Base-by-base conservation (phyloP, 2,113 vertebrate species). In the Chaetodon auriga region DNA sequence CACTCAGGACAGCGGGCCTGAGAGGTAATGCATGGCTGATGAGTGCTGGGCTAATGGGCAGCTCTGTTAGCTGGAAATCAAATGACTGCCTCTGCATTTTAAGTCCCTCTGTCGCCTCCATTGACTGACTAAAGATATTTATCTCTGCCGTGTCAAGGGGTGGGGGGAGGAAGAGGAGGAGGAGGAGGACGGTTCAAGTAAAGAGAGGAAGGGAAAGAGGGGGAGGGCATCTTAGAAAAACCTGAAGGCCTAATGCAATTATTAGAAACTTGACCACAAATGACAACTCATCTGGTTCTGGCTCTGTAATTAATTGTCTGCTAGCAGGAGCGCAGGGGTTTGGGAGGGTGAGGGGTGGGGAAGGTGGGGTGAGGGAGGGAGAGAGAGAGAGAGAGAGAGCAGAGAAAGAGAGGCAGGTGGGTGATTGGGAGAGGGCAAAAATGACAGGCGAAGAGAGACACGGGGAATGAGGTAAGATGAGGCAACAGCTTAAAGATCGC, bases 21-120 rank as follows among this genome's bases (percentile, higher is more conserved):
- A 87, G 74, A 81, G 90, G 85, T 92, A 94, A 93, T 95, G 94
- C 93, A 94, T 96, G 87, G 89, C 93, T 94, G 93, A 96, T 95
- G 93, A 95, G 94, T 87, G 85, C 92, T 65, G 83, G 87, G 88
- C 92, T 95, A 95, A 95, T 95, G 94, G 92, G 90, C 91, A 89
- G 82, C 89, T 93, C 93, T 94, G 93, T 93, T 89, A 89, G 89
- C 92, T 90, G 89, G 87, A 92, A 94, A 91, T 91, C 90, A 92
- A 94, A 93, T 91, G 91, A 94, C 92, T 94, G 80, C 89, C 88
- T 94, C 86, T 91, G 85, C 90, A 92, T 93, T 92, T 91, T 90
- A 93, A 92, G 90, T 90, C 81, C 80, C 79, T 79, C 84, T 89
- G 89, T 93, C 88, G 81, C 90, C 90, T 89, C 84, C 82, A 90